phyloP scores from a whole-genome alignment of 2,113 vertebrate species.

The Takifugu flavidus region DNA sequence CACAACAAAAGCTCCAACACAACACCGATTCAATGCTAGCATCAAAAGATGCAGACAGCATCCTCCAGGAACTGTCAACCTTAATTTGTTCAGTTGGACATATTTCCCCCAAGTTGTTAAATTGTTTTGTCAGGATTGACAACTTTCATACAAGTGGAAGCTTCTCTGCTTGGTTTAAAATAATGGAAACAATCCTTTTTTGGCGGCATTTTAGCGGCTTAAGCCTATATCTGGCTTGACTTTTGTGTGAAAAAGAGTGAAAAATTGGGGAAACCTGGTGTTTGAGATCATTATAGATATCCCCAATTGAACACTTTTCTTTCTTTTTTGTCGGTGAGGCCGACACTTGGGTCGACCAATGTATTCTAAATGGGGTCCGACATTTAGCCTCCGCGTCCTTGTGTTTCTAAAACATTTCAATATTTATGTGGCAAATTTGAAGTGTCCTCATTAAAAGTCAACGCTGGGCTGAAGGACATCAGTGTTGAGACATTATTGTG shows the following conservation, averaged over 20 bases:
- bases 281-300: too few relatives aligned
- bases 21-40: background rate
- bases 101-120: constrained; percentile 6
- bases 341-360: too few relatives aligned
- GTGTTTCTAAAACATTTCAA: too few relatives aligned
- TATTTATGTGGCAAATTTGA: too few relatives aligned
- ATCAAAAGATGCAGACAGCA: background rate
- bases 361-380: too few relatives aligned
- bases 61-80: constrained; percentile 5
- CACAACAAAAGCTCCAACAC: constrained; percentile 10
- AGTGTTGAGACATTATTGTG: background rate
- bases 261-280: too few relatives aligned
- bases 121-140: constrained; percentile 13
- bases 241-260: too few relatives aligned
- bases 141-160: constrained; percentile 8
- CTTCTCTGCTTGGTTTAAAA: background rate
- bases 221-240: too few relatives aligned
- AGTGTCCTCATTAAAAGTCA: too few relatives aligned
- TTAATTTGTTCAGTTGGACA: constrained; percentile 7
- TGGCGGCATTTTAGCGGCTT: background rate
- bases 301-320: too few relatives aligned
- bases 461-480: constrained; percentile 18
- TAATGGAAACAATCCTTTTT: background rate
- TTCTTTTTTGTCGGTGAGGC: too few relatives aligned
- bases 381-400: too few relatives aligned